phyloP scores from a whole-genome alignment of 37 sponge, comb jelly and placozoan genomes.

The Tethya wilhelma region DNA sequence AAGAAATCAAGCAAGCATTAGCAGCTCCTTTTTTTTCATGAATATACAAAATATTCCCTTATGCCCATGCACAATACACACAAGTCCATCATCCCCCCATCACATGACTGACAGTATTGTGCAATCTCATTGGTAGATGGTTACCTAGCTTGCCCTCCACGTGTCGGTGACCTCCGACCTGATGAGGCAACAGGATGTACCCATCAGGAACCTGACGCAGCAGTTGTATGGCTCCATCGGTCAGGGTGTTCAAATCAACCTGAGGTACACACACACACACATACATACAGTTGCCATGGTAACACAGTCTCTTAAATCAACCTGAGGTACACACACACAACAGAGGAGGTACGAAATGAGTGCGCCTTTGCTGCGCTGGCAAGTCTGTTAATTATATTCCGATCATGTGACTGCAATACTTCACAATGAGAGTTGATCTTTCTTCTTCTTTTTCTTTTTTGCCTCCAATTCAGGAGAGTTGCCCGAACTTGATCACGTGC shows the following conservation, averaged over 20 bases:
- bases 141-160: slow-evolving; percentile 80
- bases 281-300: not conserved
- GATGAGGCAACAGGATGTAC: slow-evolving; percentile 82
- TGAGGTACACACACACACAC: not conserved
- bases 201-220: slow-evolving; percentile 73
- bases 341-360: not conserved
- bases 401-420: no score
- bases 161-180: slow-evolving; percentile 87
- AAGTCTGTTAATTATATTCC: no score
- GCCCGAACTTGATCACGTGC: no score
- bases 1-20: no score
- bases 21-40: no score
- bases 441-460: no score
- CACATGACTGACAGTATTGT: no score
- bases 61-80: not conserved
- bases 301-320: not conserved
- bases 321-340: not conserved
- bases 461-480: no score
- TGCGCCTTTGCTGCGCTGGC: not conserved
- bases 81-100: no score
- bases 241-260: slow-evolving; percentile 40
- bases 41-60: no score
- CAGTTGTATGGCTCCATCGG: slow-evolving; percentile 56
- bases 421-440: no score
- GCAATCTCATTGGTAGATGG: not conserved